A percentile compares a stretch with the other conserved stretches of the same genome.
These are phyloP conservation scores for Drosophila dives DNA, from an alignment of 2,888 invertebrate species.

Conservation along the genomic window DNA sequence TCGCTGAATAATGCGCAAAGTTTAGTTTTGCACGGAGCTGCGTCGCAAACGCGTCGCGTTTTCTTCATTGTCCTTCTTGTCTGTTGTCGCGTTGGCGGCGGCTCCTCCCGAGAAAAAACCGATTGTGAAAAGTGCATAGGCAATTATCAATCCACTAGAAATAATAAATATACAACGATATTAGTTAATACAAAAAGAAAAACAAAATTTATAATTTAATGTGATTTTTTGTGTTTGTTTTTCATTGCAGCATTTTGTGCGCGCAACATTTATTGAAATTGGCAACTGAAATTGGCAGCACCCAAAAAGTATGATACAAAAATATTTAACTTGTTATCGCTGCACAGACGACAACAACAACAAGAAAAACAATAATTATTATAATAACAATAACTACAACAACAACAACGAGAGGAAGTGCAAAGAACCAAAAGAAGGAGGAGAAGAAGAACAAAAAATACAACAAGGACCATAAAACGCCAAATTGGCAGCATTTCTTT, in stretches of 20 bases:
- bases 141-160: background rate
- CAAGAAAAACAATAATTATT: constrained; percentile 12
- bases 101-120: background rate
- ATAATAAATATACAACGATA: background rate
- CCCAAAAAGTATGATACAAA: constrained; percentile 72
- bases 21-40: constrained; percentile 78
- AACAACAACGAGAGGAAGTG: constrained; percentile 25
- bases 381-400: constrained; percentile 25
- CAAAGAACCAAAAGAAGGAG: background rate
- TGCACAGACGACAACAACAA: constrained; percentile 47
- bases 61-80: constrained; percentile 16
- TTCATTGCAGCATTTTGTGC: constrained; percentile 68
- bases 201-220: constrained; percentile 4
- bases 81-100: constrained; percentile 1
- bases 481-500: constrained; percentile 36
- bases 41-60: constrained; percentile 70
- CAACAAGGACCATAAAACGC: constrained; percentile 39
- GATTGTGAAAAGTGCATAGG: constrained; percentile 29
- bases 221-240: constrained; percentile 18
- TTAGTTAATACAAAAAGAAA: background rate
- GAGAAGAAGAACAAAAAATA: constrained; percentile 9
- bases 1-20: constrained; percentile 81
- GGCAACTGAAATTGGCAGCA: constrained; percentile 55
- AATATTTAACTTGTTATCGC: constrained; percentile 58
- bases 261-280: constrained; percentile 45